Conservation (phyloP, 2,888 invertebrate genomes). For the Xanthostigma xanthostigma region DNA sequence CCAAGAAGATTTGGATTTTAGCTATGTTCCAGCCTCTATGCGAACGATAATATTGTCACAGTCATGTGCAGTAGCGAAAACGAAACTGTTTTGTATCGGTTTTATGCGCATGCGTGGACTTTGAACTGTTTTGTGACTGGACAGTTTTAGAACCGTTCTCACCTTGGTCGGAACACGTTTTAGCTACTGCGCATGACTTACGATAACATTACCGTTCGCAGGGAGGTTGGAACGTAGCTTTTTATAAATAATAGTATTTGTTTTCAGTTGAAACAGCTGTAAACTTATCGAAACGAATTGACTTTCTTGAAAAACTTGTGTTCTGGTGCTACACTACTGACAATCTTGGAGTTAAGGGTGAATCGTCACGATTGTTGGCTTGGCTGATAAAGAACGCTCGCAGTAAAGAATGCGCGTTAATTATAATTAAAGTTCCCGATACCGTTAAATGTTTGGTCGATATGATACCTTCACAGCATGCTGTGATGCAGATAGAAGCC, state of each 20-base stretch:
- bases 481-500: conserved; percentile 79
- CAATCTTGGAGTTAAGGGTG: conserved; percentile 71
- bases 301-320: conserved; percentile 49
- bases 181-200: no score
- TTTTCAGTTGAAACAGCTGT: conserved; percentile 52
- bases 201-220: no score
- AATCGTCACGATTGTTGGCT: conserved; percentile 62
- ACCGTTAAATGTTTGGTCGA: conserved; percentile 60
- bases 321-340: conserved; percentile 66
- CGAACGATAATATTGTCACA: no score
- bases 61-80: no score
- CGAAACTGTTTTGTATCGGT: no score
- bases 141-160: no score
- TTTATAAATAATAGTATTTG: conserved; percentile 3
- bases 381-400: conserved; percentile 62
- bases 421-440: conserved; percentile 41
- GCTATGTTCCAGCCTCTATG: no score
- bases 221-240: background rate
- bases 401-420: conserved; percentile 24
- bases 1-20: no score
- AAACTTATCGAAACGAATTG: conserved; percentile 43
- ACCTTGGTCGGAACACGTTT: no score
- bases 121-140: no score
- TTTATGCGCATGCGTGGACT: no score
- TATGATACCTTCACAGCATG: conserved; percentile 72